These are phyloP conservation scores for Elephas maximus DNA, from an alignment of 2,113 vertebrate species.

Conservation along the genomic window DNA sequence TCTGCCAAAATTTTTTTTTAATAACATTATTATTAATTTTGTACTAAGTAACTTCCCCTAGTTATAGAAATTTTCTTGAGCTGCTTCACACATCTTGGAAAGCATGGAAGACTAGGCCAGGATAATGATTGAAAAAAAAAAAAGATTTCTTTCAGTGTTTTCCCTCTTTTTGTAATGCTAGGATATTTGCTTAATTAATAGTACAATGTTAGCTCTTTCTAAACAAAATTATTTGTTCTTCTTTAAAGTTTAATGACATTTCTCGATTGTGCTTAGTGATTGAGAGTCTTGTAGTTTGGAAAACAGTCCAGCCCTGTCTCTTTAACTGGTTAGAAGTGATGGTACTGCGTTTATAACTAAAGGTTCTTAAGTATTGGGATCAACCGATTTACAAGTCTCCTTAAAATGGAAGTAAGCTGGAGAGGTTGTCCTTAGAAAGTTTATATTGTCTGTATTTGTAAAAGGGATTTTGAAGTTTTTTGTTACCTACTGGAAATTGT, in stretches of 20 bases:
- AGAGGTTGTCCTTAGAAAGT: conserved; percentile 58
- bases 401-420: conserved; percentile 86
- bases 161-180: not conserved
- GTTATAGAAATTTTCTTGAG: conserved; percentile 23
- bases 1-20: not conserved
- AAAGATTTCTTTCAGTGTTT: not conserved
- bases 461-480: conserved; percentile 64
- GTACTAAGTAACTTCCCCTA: conserved; percentile 24
- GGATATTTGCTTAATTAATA: not conserved
- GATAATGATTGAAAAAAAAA: not conserved
- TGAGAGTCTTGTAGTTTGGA: conserved; percentile 35
- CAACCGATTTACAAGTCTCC: conserved; percentile 88
- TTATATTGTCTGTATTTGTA: conserved; percentile 60
- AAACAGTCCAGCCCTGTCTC: conserved; percentile 51
- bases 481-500: conserved; percentile 61
- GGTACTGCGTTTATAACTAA: conserved; percentile 88
- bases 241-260: conserved; percentile 70
- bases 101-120: not conserved
- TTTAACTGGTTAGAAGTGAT: conserved; percentile 79
- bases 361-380: conserved; percentile 82
- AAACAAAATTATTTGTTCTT: conserved; percentile 1
- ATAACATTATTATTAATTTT: conserved; percentile 36
- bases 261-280: conserved; percentile 68
- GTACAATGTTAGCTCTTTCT: conserved; percentile 49
- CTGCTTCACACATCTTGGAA: not conserved